These are phyloP conservation scores for Physeter macrocephalus DNA, from an alignment of 2,113 vertebrate genomes.

Conservation along the genomic window DNA sequence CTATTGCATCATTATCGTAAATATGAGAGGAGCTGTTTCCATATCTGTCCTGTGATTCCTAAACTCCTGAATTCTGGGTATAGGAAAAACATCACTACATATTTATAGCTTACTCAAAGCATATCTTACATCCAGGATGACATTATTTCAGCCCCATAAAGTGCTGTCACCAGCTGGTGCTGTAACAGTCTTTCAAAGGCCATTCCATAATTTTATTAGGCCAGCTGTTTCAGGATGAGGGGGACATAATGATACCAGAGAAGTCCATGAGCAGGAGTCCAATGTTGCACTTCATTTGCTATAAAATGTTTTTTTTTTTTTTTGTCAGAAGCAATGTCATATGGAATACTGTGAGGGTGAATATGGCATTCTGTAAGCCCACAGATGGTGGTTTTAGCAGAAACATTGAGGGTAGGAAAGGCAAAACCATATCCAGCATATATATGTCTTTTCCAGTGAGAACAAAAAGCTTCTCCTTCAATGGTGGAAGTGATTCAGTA, in stretches of 20 bases:
- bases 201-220: constrained; percentile 60
- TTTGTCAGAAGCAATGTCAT: neutral
- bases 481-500: neutral
- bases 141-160: constrained; percentile 34
- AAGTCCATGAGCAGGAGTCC: neutral
- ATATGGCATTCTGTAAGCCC: neutral
- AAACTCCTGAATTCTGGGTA: neutral
- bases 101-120: neutral
- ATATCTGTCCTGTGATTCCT: neutral
- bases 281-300: constrained; percentile 8
- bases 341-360: neutral
- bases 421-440: neutral
- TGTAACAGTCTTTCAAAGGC: constrained; percentile 49
- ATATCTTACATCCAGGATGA: neutral
- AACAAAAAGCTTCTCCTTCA: constrained; percentile 38
- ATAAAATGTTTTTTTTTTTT: neutral
- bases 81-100: neutral
- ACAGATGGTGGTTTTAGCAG: constrained; percentile 18
- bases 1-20: neutral
- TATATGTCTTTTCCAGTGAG: neutral
- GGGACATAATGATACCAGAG: neutral
- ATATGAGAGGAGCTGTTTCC: neutral
- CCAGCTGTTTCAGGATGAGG: constrained; percentile 60
- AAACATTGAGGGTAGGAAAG: neutral
- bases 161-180: constrained; percentile 45